These are phyloP conservation scores for Syngnathus rostellatus DNA, from an alignment of 2,797 vertebrate genomes.

Conservation along the genomic window DNA sequence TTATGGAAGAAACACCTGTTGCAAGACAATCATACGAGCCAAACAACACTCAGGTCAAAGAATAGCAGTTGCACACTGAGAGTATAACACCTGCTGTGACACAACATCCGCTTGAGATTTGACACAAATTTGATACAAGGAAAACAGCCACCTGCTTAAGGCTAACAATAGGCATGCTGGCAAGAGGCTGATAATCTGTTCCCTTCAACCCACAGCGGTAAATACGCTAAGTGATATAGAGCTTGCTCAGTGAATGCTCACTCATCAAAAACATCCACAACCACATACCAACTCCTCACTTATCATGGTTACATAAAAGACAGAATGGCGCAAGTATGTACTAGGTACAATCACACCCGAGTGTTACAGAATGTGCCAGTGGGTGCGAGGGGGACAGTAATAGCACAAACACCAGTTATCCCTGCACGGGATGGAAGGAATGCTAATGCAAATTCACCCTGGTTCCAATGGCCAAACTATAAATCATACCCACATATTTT, in stretches of 20 bases:
- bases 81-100: slow-evolving; percentile 60
- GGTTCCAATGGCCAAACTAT: not conserved
- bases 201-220: slow-evolving; percentile 15
- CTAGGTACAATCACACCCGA: slow-evolving; percentile 20
- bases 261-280: slow-evolving; percentile 16
- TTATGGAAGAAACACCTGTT: slow-evolving; percentile 31
- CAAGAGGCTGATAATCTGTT: slow-evolving; percentile 12
- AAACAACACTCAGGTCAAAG: slow-evolving; percentile 44
- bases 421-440: slow-evolving; percentile 32
- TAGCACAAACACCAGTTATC: slow-evolving; percentile 18
- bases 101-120: slow-evolving; percentile 51
- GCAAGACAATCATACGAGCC: slow-evolving; percentile 28
- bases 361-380: slow-evolving; percentile 16
- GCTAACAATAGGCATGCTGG: slow-evolving; percentile 46
- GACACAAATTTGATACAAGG: slow-evolving; percentile 36
- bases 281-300: slow-evolving; percentile 25
- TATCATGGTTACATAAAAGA: slow-evolving; percentile 34
- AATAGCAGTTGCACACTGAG: slow-evolving; percentile 38
- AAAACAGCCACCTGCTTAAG: slow-evolving; percentile 59
- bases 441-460: slow-evolving; percentile 20
- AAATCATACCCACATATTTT: slow-evolving; percentile 5
- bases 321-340: slow-evolving; percentile 4
- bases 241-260: slow-evolving; percentile 13
- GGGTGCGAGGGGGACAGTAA: slow-evolving; percentile 12
- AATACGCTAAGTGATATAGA: slow-evolving; percentile 6